Conservation (phyloP, 2,113 vertebrate genomes). For the Dasyornis broadbenti region DNA sequence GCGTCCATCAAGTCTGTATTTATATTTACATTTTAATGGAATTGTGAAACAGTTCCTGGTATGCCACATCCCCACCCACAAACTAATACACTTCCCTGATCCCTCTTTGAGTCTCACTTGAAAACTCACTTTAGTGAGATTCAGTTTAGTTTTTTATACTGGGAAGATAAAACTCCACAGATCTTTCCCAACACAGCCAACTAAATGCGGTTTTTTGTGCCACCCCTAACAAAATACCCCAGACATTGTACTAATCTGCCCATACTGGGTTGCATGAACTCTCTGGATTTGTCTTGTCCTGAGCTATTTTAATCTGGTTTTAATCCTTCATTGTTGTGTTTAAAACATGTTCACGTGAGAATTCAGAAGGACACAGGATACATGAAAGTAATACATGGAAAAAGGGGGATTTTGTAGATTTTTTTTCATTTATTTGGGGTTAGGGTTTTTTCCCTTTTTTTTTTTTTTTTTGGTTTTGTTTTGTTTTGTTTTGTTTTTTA, state of each 20-base stretch:
- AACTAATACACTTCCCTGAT: background rate
- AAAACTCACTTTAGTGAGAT: background rate
- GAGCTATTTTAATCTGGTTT: background rate
- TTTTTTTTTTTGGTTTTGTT: too few relatives aligned
- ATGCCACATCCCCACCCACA: background rate
- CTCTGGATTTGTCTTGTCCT: background rate
- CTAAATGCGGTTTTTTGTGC: background rate
- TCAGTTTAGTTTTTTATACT: accelerated
- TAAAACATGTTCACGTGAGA: background rate
- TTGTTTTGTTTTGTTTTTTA: background rate
- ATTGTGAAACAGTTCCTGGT: background rate
- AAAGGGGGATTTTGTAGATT: background rate
- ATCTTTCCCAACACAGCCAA: background rate
- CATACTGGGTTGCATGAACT: background rate
- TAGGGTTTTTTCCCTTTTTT: accelerated
- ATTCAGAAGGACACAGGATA: background rate
- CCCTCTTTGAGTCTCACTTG: background rate
- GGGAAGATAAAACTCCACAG: background rate
- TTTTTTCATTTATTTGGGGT: accelerated
- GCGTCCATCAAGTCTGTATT: background rate
- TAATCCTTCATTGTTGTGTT: background rate
- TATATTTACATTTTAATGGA: background rate
- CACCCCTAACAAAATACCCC: accelerated
- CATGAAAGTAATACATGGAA: background rate
- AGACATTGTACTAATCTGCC: background rate